A percentile compares a stretch with the other conserved stretches of the same genome.
phyloP scores from a whole-genome alignment of 2,888 invertebrate species.

The Nemotelus nigrinus region DNA sequence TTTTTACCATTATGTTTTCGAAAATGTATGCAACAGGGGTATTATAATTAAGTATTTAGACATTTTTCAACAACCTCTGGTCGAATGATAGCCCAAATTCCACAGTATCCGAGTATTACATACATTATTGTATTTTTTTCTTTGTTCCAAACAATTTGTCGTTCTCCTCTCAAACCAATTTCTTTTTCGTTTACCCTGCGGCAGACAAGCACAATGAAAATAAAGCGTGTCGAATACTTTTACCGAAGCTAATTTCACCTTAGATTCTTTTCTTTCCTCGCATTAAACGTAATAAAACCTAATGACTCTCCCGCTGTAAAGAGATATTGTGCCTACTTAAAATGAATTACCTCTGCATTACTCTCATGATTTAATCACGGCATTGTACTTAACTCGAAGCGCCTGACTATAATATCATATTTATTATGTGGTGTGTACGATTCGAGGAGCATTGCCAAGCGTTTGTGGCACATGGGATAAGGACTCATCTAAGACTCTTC shows the following conservation, averaged over 20 bases:
- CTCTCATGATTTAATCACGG: slow-evolving; percentile 32
- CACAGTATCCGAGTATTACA: too few relatives aligned
- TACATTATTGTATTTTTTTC: too few relatives aligned
- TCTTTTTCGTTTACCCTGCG: neutral
- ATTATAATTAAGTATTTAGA: too few relatives aligned
- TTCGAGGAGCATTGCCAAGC: neutral
- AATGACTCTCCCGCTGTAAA: slow-evolving; percentile 24
- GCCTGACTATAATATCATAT: slow-evolving; percentile 28
- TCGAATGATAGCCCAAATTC: too few relatives aligned
- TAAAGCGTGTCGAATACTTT: neutral
- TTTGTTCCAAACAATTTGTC: too few relatives aligned
- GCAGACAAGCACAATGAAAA: neutral
- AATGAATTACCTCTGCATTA: slow-evolving; percentile 38
- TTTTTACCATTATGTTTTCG: too few relatives aligned
- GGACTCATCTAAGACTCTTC: neutral
- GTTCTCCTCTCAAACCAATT: neutral
- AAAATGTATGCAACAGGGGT: too few relatives aligned
- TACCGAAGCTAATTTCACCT: slow-evolving; percentile 10
- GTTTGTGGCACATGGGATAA: neutral
- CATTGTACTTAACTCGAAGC: slow-evolving; percentile 16
- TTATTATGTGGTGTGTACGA: slow-evolving; percentile 19
- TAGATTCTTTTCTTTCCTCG: slow-evolving; percentile 6
- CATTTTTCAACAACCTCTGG: too few relatives aligned
- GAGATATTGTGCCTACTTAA: slow-evolving; percentile 39
- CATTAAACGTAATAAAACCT: slow-evolving; percentile 40